Evolutionary conservation across 2,113 vertebrate species (phyloP).

Genomic region (Gnathonemus echidnorhynchus): DNA sequence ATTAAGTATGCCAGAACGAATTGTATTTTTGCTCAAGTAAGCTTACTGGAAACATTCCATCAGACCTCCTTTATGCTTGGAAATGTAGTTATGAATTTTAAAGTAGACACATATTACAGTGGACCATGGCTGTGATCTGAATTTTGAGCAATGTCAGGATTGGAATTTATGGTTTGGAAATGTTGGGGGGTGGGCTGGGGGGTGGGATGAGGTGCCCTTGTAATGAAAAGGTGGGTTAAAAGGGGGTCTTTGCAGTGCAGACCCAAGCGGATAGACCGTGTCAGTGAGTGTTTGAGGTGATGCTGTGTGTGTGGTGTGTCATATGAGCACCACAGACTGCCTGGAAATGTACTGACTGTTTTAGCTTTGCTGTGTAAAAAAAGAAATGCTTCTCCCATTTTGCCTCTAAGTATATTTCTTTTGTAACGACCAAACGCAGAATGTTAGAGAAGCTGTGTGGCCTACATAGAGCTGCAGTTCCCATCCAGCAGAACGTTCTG

Average conservation of each 20-base stretch:
- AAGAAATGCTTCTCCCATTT: not conserved
- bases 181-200: not conserved
- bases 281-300: not conserved
- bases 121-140: slow-evolving; percentile 62
- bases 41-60: slow-evolving; percentile 74
- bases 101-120: slow-evolving; percentile 70
- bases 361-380: not conserved
- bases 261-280: not conserved
- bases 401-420: not conserved
- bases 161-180: slow-evolving; percentile 62
- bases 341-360: not conserved
- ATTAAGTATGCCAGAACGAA: slow-evolving; percentile 73
- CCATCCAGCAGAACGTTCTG: not conserved
- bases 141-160: slow-evolving; percentile 61
- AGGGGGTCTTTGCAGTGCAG: not conserved
- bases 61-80: slow-evolving; percentile 67
- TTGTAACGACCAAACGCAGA: not conserved
- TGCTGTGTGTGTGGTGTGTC: not conserved
- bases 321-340: not conserved
- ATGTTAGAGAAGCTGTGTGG: not conserved
- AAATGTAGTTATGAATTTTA: slow-evolving; percentile 79
- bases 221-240: not conserved
- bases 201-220: not conserved
- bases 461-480: not conserved
- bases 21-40: slow-evolving; percentile 71